Conservation (phyloP, 1,140 invertebrate species). For the Pomacea maculata region DNA sequence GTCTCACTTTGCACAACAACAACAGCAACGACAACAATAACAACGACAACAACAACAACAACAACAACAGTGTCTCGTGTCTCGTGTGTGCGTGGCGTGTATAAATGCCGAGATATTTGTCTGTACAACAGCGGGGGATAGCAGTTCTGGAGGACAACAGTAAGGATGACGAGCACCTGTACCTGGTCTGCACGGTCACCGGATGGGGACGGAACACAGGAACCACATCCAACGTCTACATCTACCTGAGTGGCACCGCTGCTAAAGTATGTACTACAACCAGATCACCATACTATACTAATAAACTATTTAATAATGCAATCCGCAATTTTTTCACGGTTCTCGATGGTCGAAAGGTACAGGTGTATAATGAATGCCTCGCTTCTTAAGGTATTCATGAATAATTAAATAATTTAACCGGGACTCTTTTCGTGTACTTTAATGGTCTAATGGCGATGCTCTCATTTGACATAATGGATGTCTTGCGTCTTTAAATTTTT, state of each 20-base stretch:
- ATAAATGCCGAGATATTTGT: neutral
- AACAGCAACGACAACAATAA: neutral
- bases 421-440: no score
- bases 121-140: slow-evolving; percentile 28
- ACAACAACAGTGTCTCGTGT: no score
- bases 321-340: no score
- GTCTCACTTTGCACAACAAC: neutral
- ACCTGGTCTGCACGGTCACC: slow-evolving; percentile 41
- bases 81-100: neutral
- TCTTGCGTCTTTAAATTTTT: neutral
- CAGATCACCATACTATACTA: no score
- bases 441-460: no score
- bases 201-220: slow-evolving; percentile 42
- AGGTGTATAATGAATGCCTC: no score
- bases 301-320: no score
- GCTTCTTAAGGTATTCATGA: no score
- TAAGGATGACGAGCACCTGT: slow-evolving; percentile 23
- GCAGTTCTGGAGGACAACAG: slow-evolving; percentile 32
- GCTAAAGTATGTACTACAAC: slow-evolving; percentile 4
- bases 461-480: no score
- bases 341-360: no score
- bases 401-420: no score
- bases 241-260: slow-evolving; percentile 29
- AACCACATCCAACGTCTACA: slow-evolving; percentile 45
- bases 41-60: neutral